Percentiles rank a stretch among this genome's conserved stretches.
Evolutionary conservation across 37 sponge, comb jelly and placozoan genomes (phyloP).

Genomic region (Beroe forskalii): DNA sequence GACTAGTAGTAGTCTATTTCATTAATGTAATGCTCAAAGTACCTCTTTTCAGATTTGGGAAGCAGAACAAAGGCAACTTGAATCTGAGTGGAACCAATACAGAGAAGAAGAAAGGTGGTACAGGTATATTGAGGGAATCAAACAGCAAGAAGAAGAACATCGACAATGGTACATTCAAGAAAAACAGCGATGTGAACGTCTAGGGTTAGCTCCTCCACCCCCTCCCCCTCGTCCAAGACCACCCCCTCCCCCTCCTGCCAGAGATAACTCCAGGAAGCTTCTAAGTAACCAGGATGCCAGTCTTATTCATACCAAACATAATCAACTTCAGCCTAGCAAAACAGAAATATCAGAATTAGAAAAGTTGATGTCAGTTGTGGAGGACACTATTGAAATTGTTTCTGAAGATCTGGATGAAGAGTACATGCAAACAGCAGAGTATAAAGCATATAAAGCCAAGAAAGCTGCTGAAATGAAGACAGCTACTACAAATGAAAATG

Average conservation of each 20-base stretch:
- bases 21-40: no score
- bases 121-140: constrained; percentile 33
- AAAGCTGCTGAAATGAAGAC: neutral
- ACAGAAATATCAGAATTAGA: constrained; percentile 31
- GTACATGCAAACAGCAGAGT: constrained; percentile 11
- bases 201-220: constrained; percentile 34
- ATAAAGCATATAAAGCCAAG: neutral
- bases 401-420: constrained; percentile 16
- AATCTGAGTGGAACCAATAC: constrained; percentile 62
- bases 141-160: constrained; percentile 49
- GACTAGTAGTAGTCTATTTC: no score
- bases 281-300: neutral
- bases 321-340: constrained; percentile 30
- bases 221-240: constrained; percentile 46
- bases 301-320: constrained; percentile 43
- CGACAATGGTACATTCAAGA: constrained; percentile 57
- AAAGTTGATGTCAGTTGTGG: constrained; percentile 12
- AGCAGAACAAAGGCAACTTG: constrained; percentile 61
- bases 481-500: neutral
- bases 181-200: constrained; percentile 28
- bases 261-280: constrained; percentile 56
- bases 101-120: constrained; percentile 56
- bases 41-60: constrained; percentile 63
- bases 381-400: constrained; percentile 15
- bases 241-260: constrained; percentile 55